Conservation (phyloP, 2,113 vertebrate species). For the Motacilla alba region DNA sequence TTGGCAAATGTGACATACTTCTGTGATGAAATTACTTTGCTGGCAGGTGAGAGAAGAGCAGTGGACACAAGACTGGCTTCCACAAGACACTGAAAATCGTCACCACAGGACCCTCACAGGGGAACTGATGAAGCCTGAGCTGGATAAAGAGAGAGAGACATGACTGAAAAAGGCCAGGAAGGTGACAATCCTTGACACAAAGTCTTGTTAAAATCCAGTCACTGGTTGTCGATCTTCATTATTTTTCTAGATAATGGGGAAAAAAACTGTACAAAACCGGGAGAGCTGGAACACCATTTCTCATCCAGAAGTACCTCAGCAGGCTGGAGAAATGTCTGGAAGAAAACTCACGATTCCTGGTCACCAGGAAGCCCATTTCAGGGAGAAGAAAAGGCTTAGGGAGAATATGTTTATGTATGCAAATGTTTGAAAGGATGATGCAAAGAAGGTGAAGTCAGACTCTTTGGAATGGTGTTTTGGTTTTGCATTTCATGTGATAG, state of each 20-base stretch:
- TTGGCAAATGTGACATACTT: not conserved
- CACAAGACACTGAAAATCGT: not conserved
- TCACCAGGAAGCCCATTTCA: not conserved
- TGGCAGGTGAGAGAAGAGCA: too few species aligned
- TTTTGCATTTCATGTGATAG: not conserved
- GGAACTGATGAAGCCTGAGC: not conserved
- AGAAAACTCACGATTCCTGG: not conserved
- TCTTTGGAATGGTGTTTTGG: not conserved
- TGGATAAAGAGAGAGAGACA: not conserved
- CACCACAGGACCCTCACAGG: not conserved
- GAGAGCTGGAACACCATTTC: not conserved
- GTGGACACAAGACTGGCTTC: not conserved
- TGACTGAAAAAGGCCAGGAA: not conserved
- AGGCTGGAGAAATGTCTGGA: not conserved
- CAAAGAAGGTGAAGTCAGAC: not conserved
- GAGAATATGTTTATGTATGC: not conserved
- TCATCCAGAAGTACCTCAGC: not conserved
- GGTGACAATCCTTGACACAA: fast-evolving
- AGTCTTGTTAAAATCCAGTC: not conserved
- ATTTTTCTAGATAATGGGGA: not conserved
- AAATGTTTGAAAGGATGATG: not conserved
- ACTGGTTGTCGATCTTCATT: too few species aligned
- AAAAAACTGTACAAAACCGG: not conserved
- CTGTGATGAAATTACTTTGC: not conserved
- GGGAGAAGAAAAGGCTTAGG: not conserved